Conservation (phyloP, 1,140 invertebrate species). For the Meteorus sp. region DNA sequence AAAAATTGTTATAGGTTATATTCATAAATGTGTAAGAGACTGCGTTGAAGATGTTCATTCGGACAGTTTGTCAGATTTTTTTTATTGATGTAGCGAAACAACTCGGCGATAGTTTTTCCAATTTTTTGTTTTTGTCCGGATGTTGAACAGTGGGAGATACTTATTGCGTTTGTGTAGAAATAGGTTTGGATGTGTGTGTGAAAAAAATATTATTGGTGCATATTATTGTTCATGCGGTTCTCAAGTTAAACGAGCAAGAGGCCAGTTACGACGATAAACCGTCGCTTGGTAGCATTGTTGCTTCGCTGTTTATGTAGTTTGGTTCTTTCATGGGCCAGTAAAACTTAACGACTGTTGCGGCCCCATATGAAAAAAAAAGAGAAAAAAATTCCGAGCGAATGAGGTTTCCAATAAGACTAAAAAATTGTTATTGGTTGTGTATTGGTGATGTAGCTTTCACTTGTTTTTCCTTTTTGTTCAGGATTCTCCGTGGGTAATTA, state of each 20-base stretch:
- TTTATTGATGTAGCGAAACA: no score
- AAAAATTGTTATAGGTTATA: neutral
- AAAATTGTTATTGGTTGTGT: neutral
- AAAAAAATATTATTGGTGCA: no score
- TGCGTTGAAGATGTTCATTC: no score
- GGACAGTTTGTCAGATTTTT: no score
- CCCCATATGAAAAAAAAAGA: conserved; percentile 9
- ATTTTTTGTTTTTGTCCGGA: no score
- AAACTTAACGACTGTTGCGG: conserved; percentile 24
- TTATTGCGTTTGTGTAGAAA: no score
- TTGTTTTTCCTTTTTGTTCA: no score
- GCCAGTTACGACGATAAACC: conserved; percentile 8
- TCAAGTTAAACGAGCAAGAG: neutral
- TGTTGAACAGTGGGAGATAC: no score
- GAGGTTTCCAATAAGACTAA: neutral
- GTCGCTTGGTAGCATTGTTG: conserved; percentile 23
- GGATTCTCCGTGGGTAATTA: no score
- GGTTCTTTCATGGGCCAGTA: conserved; percentile 19
- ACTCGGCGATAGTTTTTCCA: no score
- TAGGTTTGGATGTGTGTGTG: neutral
- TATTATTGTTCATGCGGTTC: no score
- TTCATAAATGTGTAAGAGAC: neutral
- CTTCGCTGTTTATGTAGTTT: conserved; percentile 24
- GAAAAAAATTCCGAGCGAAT: neutral
- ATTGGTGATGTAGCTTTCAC: no score